Conservation (phyloP, 2,113 vertebrate species). For the Pseudopodoces humilis region DNA sequence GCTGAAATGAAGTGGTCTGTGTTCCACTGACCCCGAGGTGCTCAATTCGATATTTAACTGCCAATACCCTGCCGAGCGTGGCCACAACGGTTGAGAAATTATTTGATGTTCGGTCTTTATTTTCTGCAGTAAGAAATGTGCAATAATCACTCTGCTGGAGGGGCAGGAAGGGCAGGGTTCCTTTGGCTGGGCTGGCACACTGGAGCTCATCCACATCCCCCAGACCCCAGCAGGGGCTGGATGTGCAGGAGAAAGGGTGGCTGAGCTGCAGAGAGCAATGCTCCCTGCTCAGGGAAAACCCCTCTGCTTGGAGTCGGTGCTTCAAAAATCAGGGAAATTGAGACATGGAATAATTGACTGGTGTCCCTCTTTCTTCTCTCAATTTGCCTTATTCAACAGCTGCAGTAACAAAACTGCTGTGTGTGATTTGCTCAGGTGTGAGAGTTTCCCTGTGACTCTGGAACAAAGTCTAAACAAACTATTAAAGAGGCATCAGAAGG, state of each 20-base stretch:
- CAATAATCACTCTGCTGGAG: background rate
- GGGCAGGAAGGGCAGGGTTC: background rate
- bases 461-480: background rate
- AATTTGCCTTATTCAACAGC: background rate
- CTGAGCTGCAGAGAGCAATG: background rate
- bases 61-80: background rate
- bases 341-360: background rate
- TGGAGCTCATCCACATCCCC: background rate
- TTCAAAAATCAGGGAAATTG: background rate
- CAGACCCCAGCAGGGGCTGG: background rate
- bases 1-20: background rate
- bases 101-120: background rate
- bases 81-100: background rate
- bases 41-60: background rate
- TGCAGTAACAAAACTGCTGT: background rate
- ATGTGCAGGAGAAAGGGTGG: fast-evolving
- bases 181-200: fast-evolving
- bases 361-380: background rate
- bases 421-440: background rate
- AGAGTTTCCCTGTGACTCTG: background rate
- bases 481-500: background rate
- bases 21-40: background rate
- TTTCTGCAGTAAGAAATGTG: background rate
- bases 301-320: fast-evolving
- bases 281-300: background rate